phyloP scores from a whole-genome alignment of 2,888 invertebrate genomes.

The Belgica antarctica region DNA sequence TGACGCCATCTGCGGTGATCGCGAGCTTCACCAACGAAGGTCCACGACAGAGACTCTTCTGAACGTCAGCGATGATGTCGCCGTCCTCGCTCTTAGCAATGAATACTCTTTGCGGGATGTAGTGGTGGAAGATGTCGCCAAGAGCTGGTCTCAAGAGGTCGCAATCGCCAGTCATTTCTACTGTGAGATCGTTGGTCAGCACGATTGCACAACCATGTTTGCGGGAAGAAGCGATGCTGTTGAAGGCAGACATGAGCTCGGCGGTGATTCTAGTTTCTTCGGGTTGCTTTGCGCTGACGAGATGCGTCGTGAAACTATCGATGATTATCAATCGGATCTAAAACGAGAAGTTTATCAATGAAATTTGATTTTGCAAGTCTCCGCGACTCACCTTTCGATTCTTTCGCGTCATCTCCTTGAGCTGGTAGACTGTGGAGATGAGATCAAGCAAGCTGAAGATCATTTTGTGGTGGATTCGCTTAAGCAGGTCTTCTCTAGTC shows the following conservation, averaged over 20 bases:
- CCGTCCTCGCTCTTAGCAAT: background rate
- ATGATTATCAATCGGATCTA: conserved; percentile 6
- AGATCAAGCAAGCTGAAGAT: background rate
- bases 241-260: background rate
- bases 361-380: background rate
- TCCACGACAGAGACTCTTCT: background rate
- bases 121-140: background rate
- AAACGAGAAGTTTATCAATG: background rate
- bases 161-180: background rate
- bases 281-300: background rate
- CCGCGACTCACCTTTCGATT: conserved; percentile 6
- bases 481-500: background rate
- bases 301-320: background rate
- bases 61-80: background rate
- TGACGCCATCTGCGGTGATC: background rate
- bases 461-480: background rate
- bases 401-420: background rate
- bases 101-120: background rate
- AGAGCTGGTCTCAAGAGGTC: background rate
- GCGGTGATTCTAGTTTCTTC: background rate
- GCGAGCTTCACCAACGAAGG: background rate
- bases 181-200: background rate
- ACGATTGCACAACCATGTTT: background rate
- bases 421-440: background rate
- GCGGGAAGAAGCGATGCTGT: background rate